Base-by-base conservation (phyloP, 92 coral and sea anemone genomes). In the Phymanthus crucifer region DNA sequence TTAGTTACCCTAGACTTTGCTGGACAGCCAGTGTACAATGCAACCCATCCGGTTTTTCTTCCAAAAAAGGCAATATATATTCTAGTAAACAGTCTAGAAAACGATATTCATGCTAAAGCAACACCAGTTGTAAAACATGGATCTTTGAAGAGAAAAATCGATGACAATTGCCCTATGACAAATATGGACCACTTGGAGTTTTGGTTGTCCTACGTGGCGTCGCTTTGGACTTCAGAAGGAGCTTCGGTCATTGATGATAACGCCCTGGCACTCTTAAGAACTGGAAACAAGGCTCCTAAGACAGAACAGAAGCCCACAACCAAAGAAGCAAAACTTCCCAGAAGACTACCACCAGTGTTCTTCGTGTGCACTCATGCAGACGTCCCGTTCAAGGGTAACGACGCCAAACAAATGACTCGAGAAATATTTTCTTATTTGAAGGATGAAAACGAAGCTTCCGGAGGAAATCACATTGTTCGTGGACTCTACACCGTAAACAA, bases 11-110 rank as follows among this genome's bases (percentile, higher is more conserved):
- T 90, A 86, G 96, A 91, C 35, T 86, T 91, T 37, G 96, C 91
- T 32, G 96, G 96, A 3, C 93, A 91, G 77, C 84, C 90, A 24
- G 81, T 87, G 13, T 91, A 89, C 67, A 86, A 87, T 74, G 90
- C 83, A 3, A 91, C 96, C 2, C 96, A 91, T 43, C 90, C 89
- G 66, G 76, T 90, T 48, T 90, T 90, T 58, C 83, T 90, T 65
- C 80, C 91, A 2, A 52, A 86, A 13, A 83, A 83, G 26, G 94
- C 86, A 14, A 81, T 90, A n/a, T 90, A 80, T 46, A 71, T 90
- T 66, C 70, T 90, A 33, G 91, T 88, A 21, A 70, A 80, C 66
- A 87, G 85, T 77, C 79, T 90, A 56, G 80, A 87, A 32, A 82
- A 78, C 16, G 73, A 80, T 36, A 79, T 78, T 37, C 80, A 80